Conservation (phyloP, 2,888 invertebrate genomes). For the Cataglyphis albicans region DNA sequence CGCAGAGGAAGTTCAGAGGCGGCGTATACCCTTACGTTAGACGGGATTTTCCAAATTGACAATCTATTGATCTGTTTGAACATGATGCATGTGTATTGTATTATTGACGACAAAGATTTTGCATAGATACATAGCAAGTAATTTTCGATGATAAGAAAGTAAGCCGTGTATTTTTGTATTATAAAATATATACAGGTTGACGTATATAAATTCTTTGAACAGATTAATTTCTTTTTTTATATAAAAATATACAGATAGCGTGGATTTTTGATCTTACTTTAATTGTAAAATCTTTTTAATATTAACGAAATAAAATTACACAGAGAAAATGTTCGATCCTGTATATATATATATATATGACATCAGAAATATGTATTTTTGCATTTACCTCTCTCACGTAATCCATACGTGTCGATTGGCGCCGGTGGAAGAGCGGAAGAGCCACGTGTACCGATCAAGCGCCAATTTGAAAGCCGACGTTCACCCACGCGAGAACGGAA, state of each 20-base stretch:
- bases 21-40: too few relatives aligned
- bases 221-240: not conserved
- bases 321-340: not conserved
- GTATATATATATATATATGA: not conserved
- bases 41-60: not conserved
- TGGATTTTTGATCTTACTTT: not conserved
- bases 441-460: conserved; percentile 34
- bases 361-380: not conserved
- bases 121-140: not conserved
- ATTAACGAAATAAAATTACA: not conserved
- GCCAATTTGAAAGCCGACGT: conserved; percentile 52
- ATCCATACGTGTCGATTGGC: not conserved
- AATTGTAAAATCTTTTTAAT: not conserved
- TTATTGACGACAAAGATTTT: not conserved
- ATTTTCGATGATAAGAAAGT: not conserved
- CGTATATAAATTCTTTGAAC: not conserved
- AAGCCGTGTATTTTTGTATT: conserved; percentile 1
- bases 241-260: not conserved
- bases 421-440: conserved; percentile 14
- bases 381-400: not conserved
- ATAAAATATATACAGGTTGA: not conserved
- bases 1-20: not conserved
- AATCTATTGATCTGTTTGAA: not conserved
- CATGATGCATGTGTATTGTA: not conserved
- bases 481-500: not conserved